Evolutionary conservation across 2,113 vertebrate genomes (phyloP), one percentile per base, ranked within the genome.

Genomic region (Pampusana beccarii): DNA sequence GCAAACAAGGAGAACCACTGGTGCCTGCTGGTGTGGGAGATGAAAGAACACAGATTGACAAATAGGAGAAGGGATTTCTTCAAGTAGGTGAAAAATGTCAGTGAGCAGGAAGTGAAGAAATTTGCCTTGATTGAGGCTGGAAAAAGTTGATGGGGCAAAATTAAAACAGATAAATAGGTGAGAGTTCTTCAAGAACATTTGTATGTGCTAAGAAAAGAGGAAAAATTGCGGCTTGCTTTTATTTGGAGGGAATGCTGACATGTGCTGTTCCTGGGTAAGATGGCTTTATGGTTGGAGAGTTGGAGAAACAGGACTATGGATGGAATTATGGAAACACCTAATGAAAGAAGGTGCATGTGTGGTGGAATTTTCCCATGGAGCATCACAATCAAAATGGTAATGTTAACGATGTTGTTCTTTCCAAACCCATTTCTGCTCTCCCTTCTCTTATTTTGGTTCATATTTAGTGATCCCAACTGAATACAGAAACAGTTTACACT

Each of bases 1-100:
- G 61, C 44, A 88, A 92, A 88, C 54, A 58, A 90, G 81, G 65
- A 95, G 72, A 95, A 81, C 60, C 78, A 84, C 72, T 88, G 87
- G 56, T 90, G 53, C 61, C 77, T 90, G 85, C 83, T 74, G 51
- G 66, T 8, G 38, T 48, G 11, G 42, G 42, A 97, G 69, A 95
- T 97, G 86, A 97, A 97, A 96, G 75, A 88, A 67, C 29, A 74
- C 78, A 80, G 44, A 80, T 29, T 84, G 84, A 71, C 92, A 96
- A 96, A 93, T 73, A 23, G 24, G 66, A 87, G 66, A 94, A 90
- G 6, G 13, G 31, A 88, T 95, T 90, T 95, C 69, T 97, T 95
- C 79, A 92, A 91, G 79, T 15, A 86, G 58, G 36, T 90, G 65
- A 80, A 96, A 90, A 97, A 90, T 81, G 87, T n/a, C 66, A 44